A percentile compares a stretch with the other conserved stretches of the same genome.
Conservation (phyloP, 2,113 vertebrate species). For the Vombatus ursinus region DNA sequence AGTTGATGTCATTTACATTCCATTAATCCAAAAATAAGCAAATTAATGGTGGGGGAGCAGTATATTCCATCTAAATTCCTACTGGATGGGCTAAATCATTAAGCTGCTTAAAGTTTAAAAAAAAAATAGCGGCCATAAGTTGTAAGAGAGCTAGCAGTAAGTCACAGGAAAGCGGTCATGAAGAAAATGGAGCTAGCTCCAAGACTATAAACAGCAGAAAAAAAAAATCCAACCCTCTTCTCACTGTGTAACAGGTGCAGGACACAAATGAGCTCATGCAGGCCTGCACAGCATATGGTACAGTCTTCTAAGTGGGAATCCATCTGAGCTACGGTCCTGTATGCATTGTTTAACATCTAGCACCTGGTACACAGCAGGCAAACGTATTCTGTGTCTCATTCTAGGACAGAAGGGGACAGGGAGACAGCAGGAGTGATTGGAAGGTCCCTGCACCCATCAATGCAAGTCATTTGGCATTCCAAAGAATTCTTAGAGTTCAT, state of each 20-base stretch:
- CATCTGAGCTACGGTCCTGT: neutral
- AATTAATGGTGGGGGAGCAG: conserved; percentile 3
- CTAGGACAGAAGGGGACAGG: neutral
- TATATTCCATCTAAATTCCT: neutral
- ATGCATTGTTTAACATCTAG: neutral
- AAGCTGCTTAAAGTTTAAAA: conserved; percentile 44
- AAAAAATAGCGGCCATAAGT: conserved; percentile 18
- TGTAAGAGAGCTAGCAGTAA: conserved; percentile 1
- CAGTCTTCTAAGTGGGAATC: neutral
- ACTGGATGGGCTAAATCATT: conserved; percentile 22
- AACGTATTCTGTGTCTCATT: neutral
- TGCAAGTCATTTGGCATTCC: neutral
- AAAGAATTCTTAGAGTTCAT: neutral
- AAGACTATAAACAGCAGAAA: conserved; percentile 39
- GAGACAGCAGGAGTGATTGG: neutral
- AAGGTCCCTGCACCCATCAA: neutral
- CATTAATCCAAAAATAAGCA: conserved; percentile 32
- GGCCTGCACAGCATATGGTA: neutral
- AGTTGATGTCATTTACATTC: conserved; percentile 2
- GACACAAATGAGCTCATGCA: neutral
- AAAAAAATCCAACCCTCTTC: neutral
- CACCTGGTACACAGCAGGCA: neutral
- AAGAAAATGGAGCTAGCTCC: conserved; percentile 54
- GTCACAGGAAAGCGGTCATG: conserved; percentile 39
- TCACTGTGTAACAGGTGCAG: neutral